Conservation (phyloP, 2,797 vertebrate species). For the Pangasius mekongensis region DNA sequence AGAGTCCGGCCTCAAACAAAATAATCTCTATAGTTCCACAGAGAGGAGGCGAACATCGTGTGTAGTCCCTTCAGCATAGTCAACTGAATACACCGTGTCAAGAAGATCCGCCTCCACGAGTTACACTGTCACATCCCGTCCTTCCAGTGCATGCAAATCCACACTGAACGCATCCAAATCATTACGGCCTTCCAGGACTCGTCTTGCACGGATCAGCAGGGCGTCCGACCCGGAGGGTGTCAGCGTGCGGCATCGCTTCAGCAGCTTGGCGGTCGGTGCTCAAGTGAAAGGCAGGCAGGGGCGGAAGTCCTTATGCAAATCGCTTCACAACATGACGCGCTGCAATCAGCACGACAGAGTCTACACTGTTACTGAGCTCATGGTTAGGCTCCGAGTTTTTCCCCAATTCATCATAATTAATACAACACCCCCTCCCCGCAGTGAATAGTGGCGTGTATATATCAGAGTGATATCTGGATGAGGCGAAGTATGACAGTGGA, state of each 20-base stretch:
- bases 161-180: conserved; percentile 26
- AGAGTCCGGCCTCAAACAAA: conserved; percentile 54
- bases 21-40: conserved; percentile 74
- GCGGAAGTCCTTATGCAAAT: conserved; percentile 80
- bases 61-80: conserved; percentile 67
- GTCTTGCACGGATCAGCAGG: conserved; percentile 42
- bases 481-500: conserved; percentile 22
- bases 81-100: conserved; percentile 48
- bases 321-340: conserved; percentile 17
- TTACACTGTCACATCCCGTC: conserved; percentile 68
- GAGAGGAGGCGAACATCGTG: conserved; percentile 67
- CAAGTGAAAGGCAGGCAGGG: conserved; percentile 61
- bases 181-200: conserved; percentile 2
- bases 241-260: conserved; percentile 52
- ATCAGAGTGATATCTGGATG: background rate
- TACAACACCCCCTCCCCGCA: background rate
- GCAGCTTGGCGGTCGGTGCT: conserved; percentile 66
- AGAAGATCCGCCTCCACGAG: conserved; percentile 70
- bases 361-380: background rate
- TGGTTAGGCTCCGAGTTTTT: background rate
- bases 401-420: background rate
- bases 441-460: background rate
- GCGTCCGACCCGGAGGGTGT: conserved; percentile 60
- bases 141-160: conserved; percentile 54
- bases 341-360: no score